Evolutionary conservation across 2,113 vertebrate species (phyloP), one percentile per base, ranked within the genome.

Genomic region (Centropus unirufus): DNA sequence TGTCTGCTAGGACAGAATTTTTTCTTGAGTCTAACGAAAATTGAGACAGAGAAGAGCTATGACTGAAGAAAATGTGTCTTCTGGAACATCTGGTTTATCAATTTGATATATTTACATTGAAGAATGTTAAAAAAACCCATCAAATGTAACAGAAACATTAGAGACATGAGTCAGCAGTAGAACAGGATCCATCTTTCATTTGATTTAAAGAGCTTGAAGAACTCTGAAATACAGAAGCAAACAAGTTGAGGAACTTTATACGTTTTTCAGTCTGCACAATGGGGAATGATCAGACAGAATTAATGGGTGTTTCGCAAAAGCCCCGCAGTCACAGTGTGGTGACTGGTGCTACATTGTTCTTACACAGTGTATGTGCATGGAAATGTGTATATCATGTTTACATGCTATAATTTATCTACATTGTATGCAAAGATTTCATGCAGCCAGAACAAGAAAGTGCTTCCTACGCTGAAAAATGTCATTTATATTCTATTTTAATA

Each of bases 41-140:
- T 5, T 42, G 73, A 83, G 74, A 64, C 42, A 78, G 29, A 64
- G 14, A 58, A 64, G 10, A 92, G 32, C 47, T 89, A 59, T 91
- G 61, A 93, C 36, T 96, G 79, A 88, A 86, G 55, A 80, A 96
- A 85, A 92, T 58, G 18, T 74, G 77, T 57, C 59, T 92, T 77
- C 75, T 4, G 26, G 79, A 94, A 83, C 29, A 23, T 40, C 58
- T 93, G 62, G 11, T 85, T 94, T 86, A 88, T 69, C 72, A 69
- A 76, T 87, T 54, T 74, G 46, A 80, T 74, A 66, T 46, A 73
- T 87, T 83, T 94, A 62, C 63, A 83, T 51, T 66, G 75, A 90
- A 80, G 54, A 88, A 92, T 73, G 39, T 68, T 69, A 69, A 90
- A 90, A 49, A 79, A 36, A 4, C 30, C 36, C 46, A 30, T 75